phyloP scores from a whole-genome alignment of 2,113 vertebrate species.

The Rhinopomastus cyanomelas region DNA sequence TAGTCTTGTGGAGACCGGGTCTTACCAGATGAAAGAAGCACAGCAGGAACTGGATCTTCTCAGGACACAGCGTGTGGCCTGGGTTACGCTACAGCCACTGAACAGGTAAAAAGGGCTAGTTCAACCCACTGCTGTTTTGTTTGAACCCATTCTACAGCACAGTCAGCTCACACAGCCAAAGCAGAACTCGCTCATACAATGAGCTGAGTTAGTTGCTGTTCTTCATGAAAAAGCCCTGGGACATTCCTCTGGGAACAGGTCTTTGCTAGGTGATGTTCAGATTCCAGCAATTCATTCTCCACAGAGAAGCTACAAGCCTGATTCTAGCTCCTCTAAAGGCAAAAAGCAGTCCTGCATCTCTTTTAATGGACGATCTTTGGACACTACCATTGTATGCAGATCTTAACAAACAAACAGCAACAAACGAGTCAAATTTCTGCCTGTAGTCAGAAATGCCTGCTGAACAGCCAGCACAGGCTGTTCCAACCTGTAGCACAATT shows the following conservation, averaged over 20 bases:
- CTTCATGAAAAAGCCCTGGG: background rate
- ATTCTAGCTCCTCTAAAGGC: background rate
- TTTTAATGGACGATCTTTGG: background rate
- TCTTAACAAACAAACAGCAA: background rate
- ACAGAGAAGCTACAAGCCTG: background rate
- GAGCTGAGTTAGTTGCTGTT: background rate
- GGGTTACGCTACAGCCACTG: background rate
- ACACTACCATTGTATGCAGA: background rate
- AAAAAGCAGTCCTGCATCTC: background rate
- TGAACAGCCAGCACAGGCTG: background rate
- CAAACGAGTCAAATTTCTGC: too few relatives aligned
- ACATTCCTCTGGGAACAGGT: background rate
- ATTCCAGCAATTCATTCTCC: background rate
- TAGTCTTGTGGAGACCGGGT: background rate
- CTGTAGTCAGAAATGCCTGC: background rate
- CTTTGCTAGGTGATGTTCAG: background rate
- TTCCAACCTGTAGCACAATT: background rate
- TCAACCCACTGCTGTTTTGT: background rate
- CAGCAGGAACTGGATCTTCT: background rate
- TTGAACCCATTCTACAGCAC: background rate
- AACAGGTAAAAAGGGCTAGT: constrained; percentile 14
- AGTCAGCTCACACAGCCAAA: rapidly evolving
- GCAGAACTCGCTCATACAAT: background rate
- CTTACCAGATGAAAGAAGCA: background rate
- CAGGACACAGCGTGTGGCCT: background rate